phyloP scores from a whole-genome alignment of 2,888 invertebrate genomes.

The Cheilosia vernalis region DNA sequence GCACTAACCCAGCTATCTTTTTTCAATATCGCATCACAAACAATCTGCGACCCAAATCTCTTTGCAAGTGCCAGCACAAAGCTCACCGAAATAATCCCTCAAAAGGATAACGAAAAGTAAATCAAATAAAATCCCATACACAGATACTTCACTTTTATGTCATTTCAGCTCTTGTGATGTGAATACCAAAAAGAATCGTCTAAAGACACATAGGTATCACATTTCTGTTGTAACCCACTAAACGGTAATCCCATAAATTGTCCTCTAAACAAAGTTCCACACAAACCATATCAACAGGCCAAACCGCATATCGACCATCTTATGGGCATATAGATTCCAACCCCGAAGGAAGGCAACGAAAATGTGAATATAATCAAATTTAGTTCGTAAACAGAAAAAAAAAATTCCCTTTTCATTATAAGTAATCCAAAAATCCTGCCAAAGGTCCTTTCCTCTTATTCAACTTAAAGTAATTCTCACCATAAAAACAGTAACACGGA shows the following conservation, averaged over 20 bases:
- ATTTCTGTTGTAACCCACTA: constrained; percentile 20
- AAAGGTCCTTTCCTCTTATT: constrained; percentile 25
- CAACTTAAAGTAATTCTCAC: constrained; percentile 45
- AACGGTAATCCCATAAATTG: constrained; percentile 26
- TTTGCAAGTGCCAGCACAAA: constrained; percentile 6
- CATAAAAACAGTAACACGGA: constrained; percentile 40
- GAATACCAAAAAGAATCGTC: constrained; percentile 26
- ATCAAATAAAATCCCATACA: constrained; percentile 26
- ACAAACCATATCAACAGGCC: constrained; percentile 36
- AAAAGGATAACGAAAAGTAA: constrained; percentile 23
- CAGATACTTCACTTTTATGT: constrained; percentile 34
- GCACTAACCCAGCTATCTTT: background rate
- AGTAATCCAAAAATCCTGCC: constrained; percentile 52
- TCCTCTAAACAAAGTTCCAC: background rate
- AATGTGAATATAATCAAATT: constrained; percentile 37
- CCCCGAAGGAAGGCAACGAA: background rate
- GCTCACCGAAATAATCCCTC: constrained; percentile 19
- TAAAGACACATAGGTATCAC: constrained; percentile 4
- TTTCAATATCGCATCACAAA: background rate
- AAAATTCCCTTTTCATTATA: constrained; percentile 61
- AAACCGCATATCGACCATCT: background rate
- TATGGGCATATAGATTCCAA: background rate
- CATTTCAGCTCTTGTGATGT: background rate
- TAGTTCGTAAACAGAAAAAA: constrained; percentile 26
- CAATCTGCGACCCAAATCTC: constrained; percentile 7